Evolutionary conservation across 2,797 vertebrate species (phyloP).

Genomic region (Nannoperca obscura): DNA sequence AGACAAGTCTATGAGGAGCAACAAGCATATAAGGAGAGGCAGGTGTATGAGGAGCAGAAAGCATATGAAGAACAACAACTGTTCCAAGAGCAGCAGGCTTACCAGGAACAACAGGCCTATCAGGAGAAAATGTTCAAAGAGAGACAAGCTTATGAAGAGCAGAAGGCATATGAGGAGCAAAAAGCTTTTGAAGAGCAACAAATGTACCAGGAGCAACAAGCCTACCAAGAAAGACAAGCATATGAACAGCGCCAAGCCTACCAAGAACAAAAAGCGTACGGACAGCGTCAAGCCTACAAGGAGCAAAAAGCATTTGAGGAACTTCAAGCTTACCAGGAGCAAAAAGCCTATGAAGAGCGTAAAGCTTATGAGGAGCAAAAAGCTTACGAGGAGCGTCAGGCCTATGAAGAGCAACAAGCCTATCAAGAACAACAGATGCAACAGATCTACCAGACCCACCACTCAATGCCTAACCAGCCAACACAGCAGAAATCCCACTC

Average conservation of each 20-base stretch:
- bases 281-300: conserved; percentile 69
- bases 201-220: conserved; percentile 72
- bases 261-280: conserved; percentile 69
- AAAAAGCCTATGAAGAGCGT: conserved; percentile 76
- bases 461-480: conserved; percentile 84
- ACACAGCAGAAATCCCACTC: conserved; percentile 77
- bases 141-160: conserved; percentile 79
- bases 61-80: conserved; percentile 76
- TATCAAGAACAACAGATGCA: conserved; percentile 76
- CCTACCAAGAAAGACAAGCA: conserved; percentile 72
- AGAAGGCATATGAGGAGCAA: conserved; percentile 75
- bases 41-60: conserved; percentile 77
- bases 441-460: conserved; percentile 83
- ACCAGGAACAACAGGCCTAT: conserved; percentile 70
- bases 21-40: conserved; percentile 80
- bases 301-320: conserved; percentile 73
- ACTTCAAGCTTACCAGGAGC: conserved; percentile 72
- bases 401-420: conserved; percentile 69
- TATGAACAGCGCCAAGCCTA: conserved; percentile 70
- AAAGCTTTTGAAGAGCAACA: conserved; percentile 78
- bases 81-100: conserved; percentile 78
- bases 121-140: conserved; percentile 75
- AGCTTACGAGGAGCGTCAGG: conserved; percentile 65
- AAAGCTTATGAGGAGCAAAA: conserved; percentile 65
- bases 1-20: conserved; percentile 70